Evolutionary conservation across 2,888 invertebrate species (phyloP).

Genomic region (Muscina levida): DNA sequence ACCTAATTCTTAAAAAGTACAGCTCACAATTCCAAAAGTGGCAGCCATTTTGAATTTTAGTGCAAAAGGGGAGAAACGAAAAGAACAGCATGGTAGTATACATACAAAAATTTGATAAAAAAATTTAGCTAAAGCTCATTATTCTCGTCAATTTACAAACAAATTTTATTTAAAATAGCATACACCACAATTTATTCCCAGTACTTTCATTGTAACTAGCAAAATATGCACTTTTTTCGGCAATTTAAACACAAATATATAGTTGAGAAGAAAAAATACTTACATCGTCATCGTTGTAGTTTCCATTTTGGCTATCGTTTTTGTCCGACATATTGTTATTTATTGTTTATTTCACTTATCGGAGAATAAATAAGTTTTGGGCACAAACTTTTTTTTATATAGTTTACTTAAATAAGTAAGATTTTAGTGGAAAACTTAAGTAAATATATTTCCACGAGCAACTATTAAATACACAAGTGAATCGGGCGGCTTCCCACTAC

Average conservation of each 20-base stretch:
- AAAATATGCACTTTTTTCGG: background rate
- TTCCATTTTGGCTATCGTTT: constrained; percentile 70
- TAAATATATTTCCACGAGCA: background rate
- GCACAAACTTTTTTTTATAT: background rate
- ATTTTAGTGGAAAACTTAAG: too few relatives aligned
- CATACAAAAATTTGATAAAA: constrained; percentile 7
- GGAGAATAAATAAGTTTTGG: constrained; percentile 5
- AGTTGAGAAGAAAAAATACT: constrained; percentile 43
- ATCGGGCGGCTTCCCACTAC: constrained; percentile 35
- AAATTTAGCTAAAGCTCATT: too few relatives aligned
- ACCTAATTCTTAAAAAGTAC: constrained; percentile 30
- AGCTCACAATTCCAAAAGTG: constrained; percentile 6
- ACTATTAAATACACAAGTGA: constrained; percentile 14
- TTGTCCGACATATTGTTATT: constrained; percentile 70
- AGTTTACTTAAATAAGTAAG: too few relatives aligned
- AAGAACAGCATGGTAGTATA: constrained; percentile 19
- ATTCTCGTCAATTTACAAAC: too few relatives aligned
- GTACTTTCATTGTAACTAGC: too few relatives aligned
- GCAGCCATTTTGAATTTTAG: constrained; percentile 45
- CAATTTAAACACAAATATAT: background rate
- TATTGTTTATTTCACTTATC: constrained; percentile 38
- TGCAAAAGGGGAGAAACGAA: background rate
- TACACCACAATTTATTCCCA: too few relatives aligned
- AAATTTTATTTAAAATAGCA: too few relatives aligned
- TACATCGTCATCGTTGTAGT: constrained; percentile 75